These are phyloP conservation scores for Limenitis arthemis DNA, from an alignment of 2,888 invertebrate species.

Conservation along the genomic window DNA sequence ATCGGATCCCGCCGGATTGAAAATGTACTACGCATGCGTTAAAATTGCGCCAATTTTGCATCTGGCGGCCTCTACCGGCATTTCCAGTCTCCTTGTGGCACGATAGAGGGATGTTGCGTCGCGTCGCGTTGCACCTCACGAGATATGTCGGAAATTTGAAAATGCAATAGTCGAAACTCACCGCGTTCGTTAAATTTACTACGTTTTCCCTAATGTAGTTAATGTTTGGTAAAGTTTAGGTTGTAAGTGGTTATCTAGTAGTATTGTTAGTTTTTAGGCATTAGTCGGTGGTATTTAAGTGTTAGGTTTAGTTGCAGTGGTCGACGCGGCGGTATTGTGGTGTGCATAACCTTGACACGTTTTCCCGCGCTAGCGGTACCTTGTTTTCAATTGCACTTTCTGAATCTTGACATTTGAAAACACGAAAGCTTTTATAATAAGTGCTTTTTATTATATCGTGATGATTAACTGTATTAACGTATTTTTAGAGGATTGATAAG, in stretches of 20 bases:
- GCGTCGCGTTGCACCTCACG: conserved; percentile 42
- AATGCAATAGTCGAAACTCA: conserved; percentile 57
- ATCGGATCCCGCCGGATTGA: conserved; percentile 58
- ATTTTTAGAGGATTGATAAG: not conserved
- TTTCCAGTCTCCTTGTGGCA: conserved; percentile 51
- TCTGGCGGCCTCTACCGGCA: conserved; percentile 63
- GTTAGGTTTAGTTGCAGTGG: conserved; percentile 45
- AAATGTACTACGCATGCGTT: conserved; percentile 58
- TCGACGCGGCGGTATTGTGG: conserved; percentile 45
- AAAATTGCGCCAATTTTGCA: conserved; percentile 68
- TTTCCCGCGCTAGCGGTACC: conserved; percentile 63
- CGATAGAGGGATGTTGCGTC: conserved; percentile 57
- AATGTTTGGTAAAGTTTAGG: conserved; percentile 23
- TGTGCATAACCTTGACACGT: conserved; percentile 65
- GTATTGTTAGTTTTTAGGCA: conserved; percentile 21
- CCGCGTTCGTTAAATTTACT: conserved; percentile 28
- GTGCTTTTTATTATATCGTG: conserved; percentile 27
- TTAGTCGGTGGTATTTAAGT: conserved; percentile 28
- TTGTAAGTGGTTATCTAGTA: conserved; percentile 16
- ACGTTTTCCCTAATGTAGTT: conserved; percentile 27
- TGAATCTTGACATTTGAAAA: conserved; percentile 54
- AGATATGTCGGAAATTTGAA: conserved; percentile 56
- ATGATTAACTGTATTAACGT: conserved; percentile 7
- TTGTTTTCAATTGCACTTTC: conserved; percentile 63
- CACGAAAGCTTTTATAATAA: conserved; percentile 48